Evolutionary conservation across 2,797 vertebrate species (phyloP), one percentile per base, ranked within the genome.

Genomic region (Epinephelus coioides): DNA sequence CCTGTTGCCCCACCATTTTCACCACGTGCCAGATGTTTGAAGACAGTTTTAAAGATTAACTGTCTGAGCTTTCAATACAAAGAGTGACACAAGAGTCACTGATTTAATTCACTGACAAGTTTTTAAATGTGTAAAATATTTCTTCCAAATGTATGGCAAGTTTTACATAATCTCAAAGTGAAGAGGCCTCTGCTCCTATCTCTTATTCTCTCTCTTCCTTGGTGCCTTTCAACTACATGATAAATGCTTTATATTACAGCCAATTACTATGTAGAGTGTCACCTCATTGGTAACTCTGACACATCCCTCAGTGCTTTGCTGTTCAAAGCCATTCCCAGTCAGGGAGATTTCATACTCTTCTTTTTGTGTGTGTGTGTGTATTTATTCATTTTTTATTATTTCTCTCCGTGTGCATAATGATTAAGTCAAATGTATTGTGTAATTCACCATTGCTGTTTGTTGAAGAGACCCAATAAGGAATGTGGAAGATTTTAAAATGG

Each of bases 281-380:
- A 54, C 8, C 27, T 69, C 38, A 51, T 57, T 51, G 19, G 21
- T 43, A 44, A 61, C 65, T 63, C 63, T 69, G 64, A 64, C 60
- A 56, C 55, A 57, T 71, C 46, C 51, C 23, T 68, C 27, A 17
- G 19, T 54, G 44, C 34, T 40, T 44, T 30, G 44, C 56, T 47
- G 34, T 69, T 70, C 12, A 75, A 61, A 79, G 47, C 10, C 23
- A 61, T 43, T 68, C 30, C 10, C 30, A 51, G 25, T 17, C 19
- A 60, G 50, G 49, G 7, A 46, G 19, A 64, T 44, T 60, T 47
- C 53, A 76, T 46, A 59, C 40, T 40, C 30, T 19, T 25, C 53
- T 3, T 25, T 12, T 10, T 49, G 7, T 34, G 30, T 34, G 30
- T 34, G 34, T 34, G 34, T 34, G 34, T 34, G 34, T 44, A 43